Evolutionary conservation across 2,797 vertebrate genomes (phyloP), one percentile per base, ranked within the genome.

Genomic region (Nannoperca obscura): DNA sequence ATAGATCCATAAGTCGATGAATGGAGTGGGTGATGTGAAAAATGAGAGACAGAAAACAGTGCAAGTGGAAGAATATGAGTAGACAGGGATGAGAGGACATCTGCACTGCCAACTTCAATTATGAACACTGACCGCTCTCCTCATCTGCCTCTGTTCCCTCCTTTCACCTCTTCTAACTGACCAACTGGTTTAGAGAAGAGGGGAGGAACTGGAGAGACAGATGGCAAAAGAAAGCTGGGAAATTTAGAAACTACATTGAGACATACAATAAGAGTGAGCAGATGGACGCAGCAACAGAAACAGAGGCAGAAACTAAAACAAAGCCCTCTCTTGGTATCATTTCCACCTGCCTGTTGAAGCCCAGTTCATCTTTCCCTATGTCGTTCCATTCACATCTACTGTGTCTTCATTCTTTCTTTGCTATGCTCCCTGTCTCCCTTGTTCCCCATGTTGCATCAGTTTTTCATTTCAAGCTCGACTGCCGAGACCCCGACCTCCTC

Each of bases 381-480:
- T 64, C 59, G 20, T 46, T 71, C 20, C 52, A 74, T 79, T 52
- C 58, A 78, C 54, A 82, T 80, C 62, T 38, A 66, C 67, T 60
- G 34, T 84, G 63, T 80, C 66, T 81, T 81, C 58, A 78, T 69
- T 87, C 71, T 81, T 70, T 81, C 60, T 84, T 74, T 79, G 30
- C 46, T 49, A 42, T 34, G 22, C 76, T 72, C 68, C 55, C 81
- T 73, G 65, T 54, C 52, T 78, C 84, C 42, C 71, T 79, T 46
- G 27, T 83, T 81, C 84, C 71, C 68, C 63, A 70, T 63, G 60
- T 89, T 88, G 86, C 74, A 12, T 83, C 84, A 83, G 74, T 83
- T 91, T 93, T 91, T 91, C 87, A 94, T 94, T 93, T 92, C 88
- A 93, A 90, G 90, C 92, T 88, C 40, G 57, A 86, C 86, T 93